Evolutionary conservation across 2,888 invertebrate species (phyloP).

Genomic region (Meliscaeva auricollis): DNA sequence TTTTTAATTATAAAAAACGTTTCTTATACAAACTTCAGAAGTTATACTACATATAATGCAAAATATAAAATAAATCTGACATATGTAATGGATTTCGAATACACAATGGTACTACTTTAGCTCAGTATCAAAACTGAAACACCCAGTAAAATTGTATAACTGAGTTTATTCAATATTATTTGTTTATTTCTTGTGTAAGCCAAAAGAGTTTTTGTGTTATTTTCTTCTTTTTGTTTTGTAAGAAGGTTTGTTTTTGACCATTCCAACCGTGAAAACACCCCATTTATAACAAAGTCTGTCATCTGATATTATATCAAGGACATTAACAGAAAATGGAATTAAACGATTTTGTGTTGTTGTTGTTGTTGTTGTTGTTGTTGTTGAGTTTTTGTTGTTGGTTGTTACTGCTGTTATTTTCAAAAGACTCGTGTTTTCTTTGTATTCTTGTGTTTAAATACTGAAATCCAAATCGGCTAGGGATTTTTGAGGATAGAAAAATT

Average conservation of each 20-base stretch:
- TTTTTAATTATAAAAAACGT: too few species aligned
- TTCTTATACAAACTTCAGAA: too few species aligned
- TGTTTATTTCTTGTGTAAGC: constrained; percentile 28
- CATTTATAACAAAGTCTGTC: constrained; percentile 72
- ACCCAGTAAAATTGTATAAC: not conserved
- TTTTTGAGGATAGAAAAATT: constrained; percentile 26
- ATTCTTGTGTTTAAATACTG: not conserved
- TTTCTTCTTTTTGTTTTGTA: not conserved
- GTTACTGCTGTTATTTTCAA: too few species aligned
- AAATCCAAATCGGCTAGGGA: constrained; percentile 22
- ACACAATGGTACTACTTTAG: too few species aligned
- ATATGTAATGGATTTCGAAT: too few species aligned
- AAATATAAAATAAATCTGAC: too few species aligned
- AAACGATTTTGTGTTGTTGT: constrained; percentile 60
- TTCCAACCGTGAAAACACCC: constrained; percentile 67
- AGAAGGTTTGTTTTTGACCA: constrained; percentile 47
- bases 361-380: constrained; percentile 24
- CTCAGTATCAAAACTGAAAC: not conserved
- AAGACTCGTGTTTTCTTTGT: constrained; percentile 30
- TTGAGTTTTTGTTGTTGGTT: too few species aligned
- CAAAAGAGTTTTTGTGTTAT: constrained; percentile 2
- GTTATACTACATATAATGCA: too few species aligned
- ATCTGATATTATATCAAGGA: constrained; percentile 70
- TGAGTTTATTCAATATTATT: constrained; percentile 34
- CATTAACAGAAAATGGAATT: constrained; percentile 73